These are phyloP conservation scores for Sesamia nonagrioides DNA, from an alignment of 1,140 invertebrate species.

Conservation along the genomic window DNA sequence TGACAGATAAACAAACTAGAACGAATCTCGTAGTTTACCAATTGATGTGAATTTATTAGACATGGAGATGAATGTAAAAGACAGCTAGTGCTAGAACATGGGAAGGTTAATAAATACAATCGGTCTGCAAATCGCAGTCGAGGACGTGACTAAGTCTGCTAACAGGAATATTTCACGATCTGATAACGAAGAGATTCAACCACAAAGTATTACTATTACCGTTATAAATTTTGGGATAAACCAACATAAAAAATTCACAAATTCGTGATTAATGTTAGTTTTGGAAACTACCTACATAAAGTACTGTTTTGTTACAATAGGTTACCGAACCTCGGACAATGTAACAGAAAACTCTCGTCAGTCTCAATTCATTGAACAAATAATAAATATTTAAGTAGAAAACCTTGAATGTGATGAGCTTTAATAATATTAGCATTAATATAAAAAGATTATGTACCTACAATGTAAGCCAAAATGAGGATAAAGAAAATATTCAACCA, in stretches of 20 bases:
- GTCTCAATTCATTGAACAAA: constrained; percentile 14
- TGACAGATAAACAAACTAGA: constrained; percentile 31
- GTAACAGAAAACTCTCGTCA: constrained; percentile 21
- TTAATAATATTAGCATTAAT: background rate
- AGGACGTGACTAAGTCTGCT: constrained; percentile 57
- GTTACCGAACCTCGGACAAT: background rate
- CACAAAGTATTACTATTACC: constrained; percentile 42
- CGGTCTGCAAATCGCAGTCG: constrained; percentile 56
- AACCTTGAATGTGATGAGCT: constrained; percentile 13
- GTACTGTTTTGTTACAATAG: background rate
- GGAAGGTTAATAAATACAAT: constrained; percentile 62
- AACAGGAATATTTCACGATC: constrained; percentile 47
- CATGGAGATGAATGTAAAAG: constrained; percentile 36
- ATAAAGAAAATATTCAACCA: constrained; percentile 5
- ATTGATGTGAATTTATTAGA: constrained; percentile 23
- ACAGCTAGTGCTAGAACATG: constrained; percentile 38
- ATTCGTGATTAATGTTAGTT: background rate
- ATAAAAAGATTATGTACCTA: background rate
- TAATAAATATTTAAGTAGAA: constrained; percentile 15
- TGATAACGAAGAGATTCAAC: constrained; percentile 50
- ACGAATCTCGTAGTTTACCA: constrained; percentile 12
- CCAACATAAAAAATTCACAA: constrained; percentile 14
- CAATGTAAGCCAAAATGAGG: background rate
- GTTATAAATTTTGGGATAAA: constrained; percentile 8
- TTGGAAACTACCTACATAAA: background rate